Evolutionary conservation across 2,888 invertebrate species (phyloP).

Genomic region (Catocala fraxini): DNA sequence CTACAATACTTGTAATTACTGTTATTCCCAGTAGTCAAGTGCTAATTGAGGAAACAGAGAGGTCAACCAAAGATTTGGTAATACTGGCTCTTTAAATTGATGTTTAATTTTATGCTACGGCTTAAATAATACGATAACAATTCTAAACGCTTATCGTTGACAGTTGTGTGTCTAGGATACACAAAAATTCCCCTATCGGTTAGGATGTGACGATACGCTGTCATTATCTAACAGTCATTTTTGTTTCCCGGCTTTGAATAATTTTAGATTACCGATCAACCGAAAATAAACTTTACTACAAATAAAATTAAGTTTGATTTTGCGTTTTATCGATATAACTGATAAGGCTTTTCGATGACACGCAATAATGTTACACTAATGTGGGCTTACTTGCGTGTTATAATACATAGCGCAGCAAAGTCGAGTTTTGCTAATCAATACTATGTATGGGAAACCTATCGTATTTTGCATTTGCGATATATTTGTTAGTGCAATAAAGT

Average conservation of each 20-base stretch:
- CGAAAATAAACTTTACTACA: slow-evolving; percentile 47
- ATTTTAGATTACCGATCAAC: slow-evolving; percentile 32
- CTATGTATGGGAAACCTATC: slow-evolving; percentile 49
- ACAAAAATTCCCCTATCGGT: slow-evolving; percentile 58
- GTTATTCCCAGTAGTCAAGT: no score
- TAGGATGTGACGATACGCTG: slow-evolving; percentile 67
- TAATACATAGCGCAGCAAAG: slow-evolving; percentile 56
- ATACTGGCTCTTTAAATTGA: no score
- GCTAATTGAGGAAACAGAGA: slow-evolving; percentile 1
- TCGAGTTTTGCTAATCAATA: slow-evolving; percentile 63
- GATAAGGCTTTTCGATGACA: slow-evolving; percentile 45
- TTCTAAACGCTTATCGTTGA: slow-evolving; percentile 26
- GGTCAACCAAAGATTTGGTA: no score
- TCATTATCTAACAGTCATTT: slow-evolving; percentile 64
- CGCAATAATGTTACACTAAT: slow-evolving; percentile 51
- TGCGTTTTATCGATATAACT: slow-evolving; percentile 34
- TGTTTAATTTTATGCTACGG: background rate
- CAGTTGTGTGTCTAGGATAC: slow-evolving; percentile 35
- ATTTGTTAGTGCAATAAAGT: slow-evolving; percentile 50
- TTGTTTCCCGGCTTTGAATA: slow-evolving; percentile 52
- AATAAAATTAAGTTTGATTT: slow-evolving; percentile 48
- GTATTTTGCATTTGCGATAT: slow-evolving; percentile 54
- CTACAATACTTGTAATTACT: no score
- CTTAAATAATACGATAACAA: background rate
- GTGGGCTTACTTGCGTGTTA: slow-evolving; percentile 59